Evolutionary conservation across 2,797 vertebrate genomes (phyloP).

Genomic region (Periparus ater): DNA sequence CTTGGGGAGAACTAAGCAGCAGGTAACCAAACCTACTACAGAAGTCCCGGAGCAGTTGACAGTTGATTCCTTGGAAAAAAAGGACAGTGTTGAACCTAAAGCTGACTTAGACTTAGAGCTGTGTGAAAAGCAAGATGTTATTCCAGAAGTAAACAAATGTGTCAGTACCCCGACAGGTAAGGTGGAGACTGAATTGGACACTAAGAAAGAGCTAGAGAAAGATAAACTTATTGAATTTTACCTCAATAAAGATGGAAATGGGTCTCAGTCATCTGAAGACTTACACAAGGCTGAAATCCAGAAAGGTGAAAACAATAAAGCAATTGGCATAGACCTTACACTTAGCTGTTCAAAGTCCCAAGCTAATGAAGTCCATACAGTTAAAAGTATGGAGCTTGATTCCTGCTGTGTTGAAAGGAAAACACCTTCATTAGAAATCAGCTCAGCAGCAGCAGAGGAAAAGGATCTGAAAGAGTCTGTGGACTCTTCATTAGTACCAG

Average conservation of each 20-base stretch:
- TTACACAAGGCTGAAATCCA: conserved; percentile 59
- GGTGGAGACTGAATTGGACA: conserved; percentile 65
- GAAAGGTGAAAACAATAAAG: conserved; percentile 61
- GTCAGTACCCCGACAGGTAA: conserved; percentile 72
- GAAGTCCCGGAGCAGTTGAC: conserved; percentile 59
- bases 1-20: conserved; percentile 49
- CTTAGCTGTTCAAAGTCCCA: conserved; percentile 71
- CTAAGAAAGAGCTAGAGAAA: conserved; percentile 77
- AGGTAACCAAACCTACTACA: conserved; percentile 36
- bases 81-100: conserved; percentile 70
- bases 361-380: conserved; percentile 30
- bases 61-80: conserved; percentile 53
- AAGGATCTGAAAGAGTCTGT: conserved; percentile 66
- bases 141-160: conserved; percentile 77
- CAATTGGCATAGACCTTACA: conserved; percentile 73
- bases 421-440: conserved; percentile 52
- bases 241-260: conserved; percentile 73
- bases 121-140: conserved; percentile 77
- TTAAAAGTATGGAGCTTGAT: conserved; percentile 55
- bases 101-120: conserved; percentile 72
- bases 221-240: conserved; percentile 82
- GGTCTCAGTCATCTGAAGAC: conserved; percentile 64
- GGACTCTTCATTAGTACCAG: conserved; percentile 65
- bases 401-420: conserved; percentile 64
- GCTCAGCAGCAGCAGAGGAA: conserved; percentile 57